Evolutionary conservation across 2,888 invertebrate species (phyloP).

Genomic region (Spodoptera littoralis): DNA sequence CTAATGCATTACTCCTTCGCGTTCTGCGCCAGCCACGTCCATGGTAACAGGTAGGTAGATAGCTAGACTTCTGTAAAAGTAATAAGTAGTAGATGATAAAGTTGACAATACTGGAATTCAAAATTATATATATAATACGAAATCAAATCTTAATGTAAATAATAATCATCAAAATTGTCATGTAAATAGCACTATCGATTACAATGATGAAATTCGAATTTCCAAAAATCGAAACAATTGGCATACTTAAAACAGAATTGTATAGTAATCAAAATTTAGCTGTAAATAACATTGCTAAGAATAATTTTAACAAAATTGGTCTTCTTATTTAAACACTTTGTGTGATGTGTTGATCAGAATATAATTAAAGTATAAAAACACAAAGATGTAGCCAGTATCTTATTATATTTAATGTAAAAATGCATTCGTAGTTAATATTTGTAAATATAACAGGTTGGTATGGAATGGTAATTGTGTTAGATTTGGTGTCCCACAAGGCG

Average conservation of each 20-base stretch:
- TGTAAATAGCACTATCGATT: too few relatives aligned
- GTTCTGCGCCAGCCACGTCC: slow-evolving; percentile 99
- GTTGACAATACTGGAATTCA: not conserved
- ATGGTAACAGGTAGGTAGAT: slow-evolving; percentile 96
- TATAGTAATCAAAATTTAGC: too few relatives aligned
- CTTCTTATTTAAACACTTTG: too few relatives aligned
- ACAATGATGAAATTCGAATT: too few relatives aligned
- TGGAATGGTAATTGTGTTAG: slow-evolving; percentile 61
- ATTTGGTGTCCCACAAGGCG: slow-evolving; percentile 70
- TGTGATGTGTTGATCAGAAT: too few relatives aligned
- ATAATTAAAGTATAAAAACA: not conserved
- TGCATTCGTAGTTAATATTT: slow-evolving; percentile 29
- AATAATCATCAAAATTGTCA: too few relatives aligned
- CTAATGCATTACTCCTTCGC: slow-evolving; percentile 99
- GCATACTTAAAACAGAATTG: too few relatives aligned
- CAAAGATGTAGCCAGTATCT: not conserved
- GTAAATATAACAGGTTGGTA: slow-evolving; percentile 47
- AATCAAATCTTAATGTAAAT: too few relatives aligned
- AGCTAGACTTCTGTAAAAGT: slow-evolving; percentile 5
- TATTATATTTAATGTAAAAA: slow-evolving; percentile 8
- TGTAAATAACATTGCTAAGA: too few relatives aligned
- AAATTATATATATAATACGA: too few relatives aligned
- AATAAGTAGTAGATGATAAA: not conserved
- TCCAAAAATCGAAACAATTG: too few relatives aligned
- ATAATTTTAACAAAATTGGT: too few relatives aligned